Evolutionary conservation across 2,888 invertebrate genomes (phyloP), one percentile per base, ranked within the genome.

Genomic region (Hypolimnas misippus): DNA sequence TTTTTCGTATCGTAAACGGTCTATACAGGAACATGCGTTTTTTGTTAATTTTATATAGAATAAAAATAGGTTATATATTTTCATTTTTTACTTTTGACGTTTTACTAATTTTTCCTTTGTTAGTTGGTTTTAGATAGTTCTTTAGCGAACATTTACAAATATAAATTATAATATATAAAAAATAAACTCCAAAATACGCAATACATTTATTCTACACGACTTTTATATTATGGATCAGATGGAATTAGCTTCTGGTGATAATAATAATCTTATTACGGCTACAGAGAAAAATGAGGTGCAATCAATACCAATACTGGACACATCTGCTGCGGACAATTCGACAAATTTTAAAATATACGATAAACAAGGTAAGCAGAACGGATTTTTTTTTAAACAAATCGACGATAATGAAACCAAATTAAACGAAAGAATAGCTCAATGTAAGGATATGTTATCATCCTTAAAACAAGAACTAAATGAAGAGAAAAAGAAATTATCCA

Each of bases 371-470:
- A 44, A 33, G 35, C n/a, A 2, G 2, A n/a, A 38, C n/a, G 35
- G n/a, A 35, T 53, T 52, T 25, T 55, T 55, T 3, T 35, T 56
- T 10, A 58, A 14, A 44, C 33, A 25, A 0, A 57, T 83, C 53
- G 84, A 86, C 44, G 81, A 87, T 2, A 83, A 86, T 56, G 89
- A 88, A 75, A 61, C 68, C 7, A 84, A 86, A 71, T 70, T 91
- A 54, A 88, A 87, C 66, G 83, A 84, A 42, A 78, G 90, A 72
- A 90, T 90, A 65, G 77, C 81, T 31, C 86, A 89, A 62, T 92
- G 89, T 63, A 83, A 82, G 68, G 79, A 75, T 63, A 81, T 87
- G 56, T 87, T 91, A 55, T 86, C 88, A 67, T 85, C 88, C 21
- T 71, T 91, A 29, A 91, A 91, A 73, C 62, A 79, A 1, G 89